phyloP scores from a whole-genome alignment of 2,888 invertebrate genomes.

The Pristionchus arcanus region DNA sequence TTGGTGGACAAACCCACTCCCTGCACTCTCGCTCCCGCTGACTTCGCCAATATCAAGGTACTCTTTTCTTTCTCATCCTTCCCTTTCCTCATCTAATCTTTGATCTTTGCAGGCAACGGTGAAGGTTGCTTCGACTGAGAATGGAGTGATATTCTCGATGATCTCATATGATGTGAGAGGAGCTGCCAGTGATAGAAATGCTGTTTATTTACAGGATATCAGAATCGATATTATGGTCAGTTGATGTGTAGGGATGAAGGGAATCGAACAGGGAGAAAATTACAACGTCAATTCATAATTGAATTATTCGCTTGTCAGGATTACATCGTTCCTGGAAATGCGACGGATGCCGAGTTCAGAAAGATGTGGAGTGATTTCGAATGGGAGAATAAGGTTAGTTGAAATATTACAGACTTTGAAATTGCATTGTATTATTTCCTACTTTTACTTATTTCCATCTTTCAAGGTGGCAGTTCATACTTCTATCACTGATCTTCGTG shows the following conservation, averaged over 20 bases:
- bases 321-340: slow-evolving; percentile 90
- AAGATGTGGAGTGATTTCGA: slow-evolving; percentile 99
- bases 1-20: slow-evolving; percentile 97
- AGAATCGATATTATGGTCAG: slow-evolving; percentile 88
- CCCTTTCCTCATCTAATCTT: background rate
- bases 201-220: slow-evolving; percentile 98
- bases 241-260: background rate
- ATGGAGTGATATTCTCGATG: slow-evolving; percentile 99
- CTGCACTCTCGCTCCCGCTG: slow-evolving; percentile 95
- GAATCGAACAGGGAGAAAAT: too few species aligned
- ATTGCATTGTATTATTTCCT: background rate
- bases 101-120: slow-evolving; percentile 73
- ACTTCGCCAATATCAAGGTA: slow-evolving; percentile 98
- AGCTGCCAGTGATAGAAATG: slow-evolving; percentile 93
- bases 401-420: background rate
- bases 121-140: slow-evolving; percentile 96
- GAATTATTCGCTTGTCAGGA: slow-evolving; percentile 87
- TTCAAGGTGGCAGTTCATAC: slow-evolving; percentile 90
- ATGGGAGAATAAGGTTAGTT: slow-evolving; percentile 96
- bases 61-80: background rate
- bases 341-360: slow-evolving; percentile 96
- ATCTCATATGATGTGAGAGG: slow-evolving; percentile 98
- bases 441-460: background rate
- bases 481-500: slow-evolving; percentile 90
- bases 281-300: too few species aligned